A percentile compares a stretch with the other conserved stretches of the same genome.
Evolutionary conservation across 2,113 vertebrate species (phyloP).

Genomic region (Lamprotornis superbus): DNA sequence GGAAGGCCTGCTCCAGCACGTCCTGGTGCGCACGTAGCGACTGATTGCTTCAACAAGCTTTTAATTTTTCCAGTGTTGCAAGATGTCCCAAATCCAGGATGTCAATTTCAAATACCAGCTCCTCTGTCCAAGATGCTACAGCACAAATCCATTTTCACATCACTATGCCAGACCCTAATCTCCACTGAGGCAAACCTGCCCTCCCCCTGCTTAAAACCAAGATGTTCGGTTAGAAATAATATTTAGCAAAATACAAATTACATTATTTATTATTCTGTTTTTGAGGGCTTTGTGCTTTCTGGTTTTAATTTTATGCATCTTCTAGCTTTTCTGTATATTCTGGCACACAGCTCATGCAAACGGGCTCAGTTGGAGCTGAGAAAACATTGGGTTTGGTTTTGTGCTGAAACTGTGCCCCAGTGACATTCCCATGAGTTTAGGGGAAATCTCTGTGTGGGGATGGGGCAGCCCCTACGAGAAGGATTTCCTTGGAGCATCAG

Average conservation of each 20-base stretch:
- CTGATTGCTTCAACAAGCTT: neutral
- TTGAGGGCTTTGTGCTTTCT: neutral
- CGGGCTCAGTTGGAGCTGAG: neutral
- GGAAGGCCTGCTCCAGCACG: neutral
- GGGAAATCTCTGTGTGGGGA: rapidly evolving
- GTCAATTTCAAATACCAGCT: neutral
- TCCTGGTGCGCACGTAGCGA: neutral
- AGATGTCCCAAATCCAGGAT: neutral
- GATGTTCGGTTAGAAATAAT: neutral
- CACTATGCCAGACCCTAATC: neutral
- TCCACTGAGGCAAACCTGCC: neutral
- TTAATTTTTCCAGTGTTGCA: neutral
- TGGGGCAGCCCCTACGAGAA: neutral
- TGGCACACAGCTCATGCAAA: neutral
- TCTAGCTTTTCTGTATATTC: neutral
- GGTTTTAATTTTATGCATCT: neutral
- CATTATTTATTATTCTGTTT: neutral
- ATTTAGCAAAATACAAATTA: neutral
- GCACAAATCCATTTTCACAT: neutral
- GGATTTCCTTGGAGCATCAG: neutral
- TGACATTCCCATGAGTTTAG: neutral
- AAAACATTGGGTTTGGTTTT: neutral
- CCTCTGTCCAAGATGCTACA: neutral
- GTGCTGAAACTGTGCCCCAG: rapidly evolving
- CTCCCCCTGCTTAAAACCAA: neutral